Evolutionary conservation across 2,797 vertebrate species (phyloP), one percentile per base, ranked within the genome.

Genomic region (Pitangus sulphuratus): DNA sequence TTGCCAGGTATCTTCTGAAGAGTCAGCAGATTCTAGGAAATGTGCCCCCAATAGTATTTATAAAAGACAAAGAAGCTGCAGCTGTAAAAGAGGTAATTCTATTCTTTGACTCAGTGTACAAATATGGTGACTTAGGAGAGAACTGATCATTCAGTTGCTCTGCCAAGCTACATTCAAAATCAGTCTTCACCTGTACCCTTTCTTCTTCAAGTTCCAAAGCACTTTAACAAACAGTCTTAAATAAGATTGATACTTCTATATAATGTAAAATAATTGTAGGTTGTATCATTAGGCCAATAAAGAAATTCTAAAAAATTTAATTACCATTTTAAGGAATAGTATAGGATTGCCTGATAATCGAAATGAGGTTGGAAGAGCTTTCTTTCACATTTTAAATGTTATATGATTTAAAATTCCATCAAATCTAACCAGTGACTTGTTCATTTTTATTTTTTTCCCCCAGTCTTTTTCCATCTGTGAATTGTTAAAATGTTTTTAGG

Each of bases 1-100:
- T 95, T 96, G 76, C 58, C 84, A 98, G 98, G 79, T 98, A 98
- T 64, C 95, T 98, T 65, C 77, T 98, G 91, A 96, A 61, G 60
- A 96, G 98, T 33, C 97, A 96, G 69, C 98, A 98, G 95, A 97
- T 96, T 44, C 69, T 98, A 62, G 96, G 97, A 93, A 98, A 94
- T 10, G 56, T 98, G 40, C 98, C 98, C 6, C 97, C 97, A 2
- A 39, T 98, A 69, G 70, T 98, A 61, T 98, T 98, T 88, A 10
- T 98, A 79, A 98, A 97, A 93, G 98, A 98, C 95, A 98, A 94
- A 91, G 95, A 83, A 94, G 90, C 89, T 35, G 93, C 96, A 50
- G 90, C 95, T 57, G 51, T 97, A 25, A 97, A 92, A 39, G 97
- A 98, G 98, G 98, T 98, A 94, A 90, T 89, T 82, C 31, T 62